Conservation (phyloP, 2,888 invertebrate genomes). For the Polydrusus pterygomalis region DNA sequence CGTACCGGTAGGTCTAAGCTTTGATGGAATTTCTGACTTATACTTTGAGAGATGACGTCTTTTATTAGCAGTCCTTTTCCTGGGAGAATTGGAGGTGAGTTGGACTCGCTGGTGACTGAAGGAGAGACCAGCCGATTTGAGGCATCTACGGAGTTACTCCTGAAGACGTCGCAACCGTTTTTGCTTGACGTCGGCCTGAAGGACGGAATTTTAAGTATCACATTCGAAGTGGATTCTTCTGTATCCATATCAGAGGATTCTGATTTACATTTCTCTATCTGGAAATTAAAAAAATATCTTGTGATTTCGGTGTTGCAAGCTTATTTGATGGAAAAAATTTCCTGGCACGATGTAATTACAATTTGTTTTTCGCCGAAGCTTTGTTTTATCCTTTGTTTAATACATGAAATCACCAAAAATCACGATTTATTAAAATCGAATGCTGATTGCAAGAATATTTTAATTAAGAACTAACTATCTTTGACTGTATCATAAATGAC, state of each 20-base stretch:
- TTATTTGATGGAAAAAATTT: too few relatives aligned
- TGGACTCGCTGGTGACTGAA: slow-evolving; percentile 73
- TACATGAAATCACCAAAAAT: too few relatives aligned
- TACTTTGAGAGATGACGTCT: slow-evolving; percentile 94
- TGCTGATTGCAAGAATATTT: too few relatives aligned
- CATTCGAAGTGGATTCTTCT: slow-evolving; percentile 78
- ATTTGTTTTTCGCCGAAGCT: too few relatives aligned
- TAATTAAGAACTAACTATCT: too few relatives aligned
- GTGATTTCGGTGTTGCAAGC: too few relatives aligned
- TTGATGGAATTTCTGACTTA: slow-evolving; percentile 88
- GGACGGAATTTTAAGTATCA: slow-evolving; percentile 95
- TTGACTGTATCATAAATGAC: too few relatives aligned
- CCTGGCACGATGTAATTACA: too few relatives aligned
- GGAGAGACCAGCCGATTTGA: slow-evolving; percentile 71
- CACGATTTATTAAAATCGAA: too few relatives aligned
- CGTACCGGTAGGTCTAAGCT: slow-evolving; percentile 70
- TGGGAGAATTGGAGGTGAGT: slow-evolving; percentile 74
- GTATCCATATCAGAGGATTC: slow-evolving; percentile 70
- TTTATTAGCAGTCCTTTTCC: slow-evolving; percentile 79
- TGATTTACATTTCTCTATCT: slow-evolving; percentile 66
- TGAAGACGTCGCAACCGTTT: slow-evolving; percentile 72
- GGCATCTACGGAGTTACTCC: slow-evolving; percentile 64
- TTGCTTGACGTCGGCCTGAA: slow-evolving; percentile 80
- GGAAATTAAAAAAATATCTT: background rate
- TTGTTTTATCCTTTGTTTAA: too few relatives aligned